Conservation (phyloP, 2,888 invertebrate species). For the Nysson spinosus region DNA sequence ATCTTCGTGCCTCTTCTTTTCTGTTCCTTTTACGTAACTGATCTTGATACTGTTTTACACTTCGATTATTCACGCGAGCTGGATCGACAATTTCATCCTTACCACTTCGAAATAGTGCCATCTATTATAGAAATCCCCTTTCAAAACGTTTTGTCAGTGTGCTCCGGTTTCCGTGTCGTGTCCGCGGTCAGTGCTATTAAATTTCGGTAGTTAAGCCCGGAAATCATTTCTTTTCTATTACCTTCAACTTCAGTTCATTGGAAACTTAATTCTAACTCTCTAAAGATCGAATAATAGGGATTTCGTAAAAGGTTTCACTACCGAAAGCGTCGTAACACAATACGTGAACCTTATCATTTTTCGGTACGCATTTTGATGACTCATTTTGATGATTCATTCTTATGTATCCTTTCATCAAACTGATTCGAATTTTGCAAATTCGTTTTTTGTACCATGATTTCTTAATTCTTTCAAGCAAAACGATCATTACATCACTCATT, state of each 20-base stretch:
- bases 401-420: too few relatives aligned
- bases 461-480: too few relatives aligned
- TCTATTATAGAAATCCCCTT: too few relatives aligned
- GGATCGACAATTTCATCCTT: too few relatives aligned
- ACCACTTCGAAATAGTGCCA: not conserved
- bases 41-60: slow-evolving; percentile 50
- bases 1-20: slow-evolving; percentile 47
- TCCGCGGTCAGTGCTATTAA: not conserved
- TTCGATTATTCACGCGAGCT: slow-evolving; percentile 24
- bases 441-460: too few relatives aligned
- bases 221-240: slow-evolving; percentile 19
- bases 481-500: too few relatives aligned
- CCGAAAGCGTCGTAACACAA: not conserved
- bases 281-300: slow-evolving; percentile 30
- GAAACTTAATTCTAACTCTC: slow-evolving; percentile 25
- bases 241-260: not conserved
- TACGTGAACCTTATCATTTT: slow-evolving; percentile 17
- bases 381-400: too few relatives aligned
- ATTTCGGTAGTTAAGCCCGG: slow-evolving; percentile 27
- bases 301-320: slow-evolving; percentile 55
- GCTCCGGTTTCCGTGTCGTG: not conserved
- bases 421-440: too few relatives aligned
- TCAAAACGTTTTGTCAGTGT: too few relatives aligned
- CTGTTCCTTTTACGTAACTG: slow-evolving; percentile 54
- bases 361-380: slow-evolving; percentile 18